phyloP scores from a whole-genome alignment of 2,113 vertebrate species.

The Gorsachius goisagi region DNA sequence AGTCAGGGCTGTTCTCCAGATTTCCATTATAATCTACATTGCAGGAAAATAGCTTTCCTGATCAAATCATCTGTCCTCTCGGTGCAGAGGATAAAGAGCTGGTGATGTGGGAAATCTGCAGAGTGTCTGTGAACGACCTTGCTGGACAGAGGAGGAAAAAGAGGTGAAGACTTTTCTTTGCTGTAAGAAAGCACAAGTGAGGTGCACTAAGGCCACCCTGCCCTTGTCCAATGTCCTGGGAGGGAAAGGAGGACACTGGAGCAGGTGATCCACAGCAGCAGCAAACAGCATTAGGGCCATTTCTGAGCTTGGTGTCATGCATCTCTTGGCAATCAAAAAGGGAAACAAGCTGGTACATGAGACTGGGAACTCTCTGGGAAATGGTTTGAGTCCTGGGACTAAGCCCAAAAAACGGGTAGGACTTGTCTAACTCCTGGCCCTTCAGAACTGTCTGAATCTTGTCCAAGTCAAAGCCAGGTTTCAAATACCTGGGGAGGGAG shows the following conservation, averaged over 20 bases:
- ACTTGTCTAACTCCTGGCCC: not conserved
- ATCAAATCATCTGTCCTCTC: conserved; percentile 61
- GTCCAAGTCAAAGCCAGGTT: not conserved
- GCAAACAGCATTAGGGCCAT: too few relatives aligned
- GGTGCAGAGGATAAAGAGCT: conserved; percentile 36
- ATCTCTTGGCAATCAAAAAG: not conserved
- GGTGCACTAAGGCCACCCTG: not conserved
- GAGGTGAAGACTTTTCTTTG: not conserved
- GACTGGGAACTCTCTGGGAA: not conserved
- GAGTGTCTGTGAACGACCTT: not conserved
- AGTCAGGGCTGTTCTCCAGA: conserved; percentile 62
- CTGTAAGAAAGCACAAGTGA: not conserved
- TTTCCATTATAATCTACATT: conserved; percentile 66
- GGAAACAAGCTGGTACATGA: not conserved
- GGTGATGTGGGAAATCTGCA: conserved; percentile 31
- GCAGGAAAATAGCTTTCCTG: conserved; percentile 65
- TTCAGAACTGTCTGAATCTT: not conserved
- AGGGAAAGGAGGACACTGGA: not conserved
- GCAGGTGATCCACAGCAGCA: not conserved
- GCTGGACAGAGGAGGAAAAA: not conserved
- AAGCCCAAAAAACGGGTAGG: rapidly evolving
- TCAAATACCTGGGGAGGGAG: not conserved
- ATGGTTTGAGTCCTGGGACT: not conserved
- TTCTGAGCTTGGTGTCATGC: not conserved
- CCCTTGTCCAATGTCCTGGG: not conserved